A percentile compares a stretch with the other conserved stretches of the same genome.
Conservation (phyloP, 2,113 vertebrate species). For the Cavia porcellus region DNA sequence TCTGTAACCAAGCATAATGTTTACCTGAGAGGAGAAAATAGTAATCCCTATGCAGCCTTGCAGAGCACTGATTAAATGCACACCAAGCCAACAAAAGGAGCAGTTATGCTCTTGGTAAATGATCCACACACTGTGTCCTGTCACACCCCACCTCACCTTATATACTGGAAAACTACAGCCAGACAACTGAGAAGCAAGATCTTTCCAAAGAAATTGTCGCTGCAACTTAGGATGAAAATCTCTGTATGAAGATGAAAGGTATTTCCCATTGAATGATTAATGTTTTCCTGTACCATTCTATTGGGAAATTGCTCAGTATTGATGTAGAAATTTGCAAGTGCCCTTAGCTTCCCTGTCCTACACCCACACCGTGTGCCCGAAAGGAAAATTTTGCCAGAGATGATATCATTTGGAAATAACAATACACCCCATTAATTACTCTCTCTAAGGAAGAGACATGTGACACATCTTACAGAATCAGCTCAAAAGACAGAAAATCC, state of each 20-base stretch:
- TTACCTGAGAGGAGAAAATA: slow-evolving; percentile 38
- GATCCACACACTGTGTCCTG: background rate
- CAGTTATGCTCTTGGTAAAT: background rate
- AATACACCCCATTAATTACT: slow-evolving; percentile 89
- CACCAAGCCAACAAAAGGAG: background rate
- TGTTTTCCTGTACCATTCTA: slow-evolving; percentile 33
- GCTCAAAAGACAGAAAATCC: slow-evolving; percentile 88
- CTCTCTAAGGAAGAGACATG: slow-evolving; percentile 86
- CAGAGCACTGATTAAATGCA: background rate
- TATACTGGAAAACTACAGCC: background rate
- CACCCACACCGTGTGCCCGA: slow-evolving; percentile 20
- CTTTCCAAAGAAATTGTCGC: slow-evolving; percentile 33
- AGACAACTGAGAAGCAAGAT: background rate
- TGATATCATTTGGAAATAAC: slow-evolving; percentile 84
- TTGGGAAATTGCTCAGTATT: slow-evolving; percentile 32
- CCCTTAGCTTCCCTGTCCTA: background rate
- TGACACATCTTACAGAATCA: slow-evolving; percentile 88
- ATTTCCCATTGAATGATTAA: slow-evolving; percentile 58
- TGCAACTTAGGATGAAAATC: slow-evolving; percentile 37
- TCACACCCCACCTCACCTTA: background rate
- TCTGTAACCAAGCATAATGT: slow-evolving; percentile 65
- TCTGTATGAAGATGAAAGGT: slow-evolving; percentile 58
- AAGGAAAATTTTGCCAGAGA: slow-evolving; percentile 80
- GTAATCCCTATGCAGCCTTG: background rate
- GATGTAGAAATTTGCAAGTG: slow-evolving; percentile 71